Evolutionary conservation across 2,888 invertebrate species (phyloP), one percentile per base, ranked within the genome.

Genomic region (Drosophila anceps): DNA sequence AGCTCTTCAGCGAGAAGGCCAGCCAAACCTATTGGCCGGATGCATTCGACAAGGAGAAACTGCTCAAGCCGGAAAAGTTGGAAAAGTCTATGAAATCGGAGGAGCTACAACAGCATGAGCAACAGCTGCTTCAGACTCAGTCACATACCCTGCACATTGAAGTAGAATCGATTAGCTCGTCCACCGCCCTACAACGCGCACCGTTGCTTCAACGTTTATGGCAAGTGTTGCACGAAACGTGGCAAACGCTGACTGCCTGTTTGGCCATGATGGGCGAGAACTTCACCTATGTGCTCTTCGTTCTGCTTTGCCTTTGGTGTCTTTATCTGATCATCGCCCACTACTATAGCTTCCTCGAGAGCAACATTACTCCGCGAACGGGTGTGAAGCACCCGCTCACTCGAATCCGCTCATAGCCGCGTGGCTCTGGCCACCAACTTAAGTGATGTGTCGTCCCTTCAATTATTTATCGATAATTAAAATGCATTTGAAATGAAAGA

Each of bases 81-180:
- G 65, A 27, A 15, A 53, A 37, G 10, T 0, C 2, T 2, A 50
- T 31, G 35, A 31, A 29, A 55, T 2, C 4, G 5, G 31, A 31
- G 13, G 12, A 12, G 8, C 18, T 13, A 13, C 41, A 60, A 4
- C n/a, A 9, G 10, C 41, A 1, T 41, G 27, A 8, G 15, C 18
- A 55, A 18, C 50, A 55, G 12, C 31, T 24, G 20, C 15, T 8
- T 9, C 24, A 8, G 8, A 7, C 15, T 8, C 27, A 10, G 20
- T 46, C 79, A 39, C 91, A 83, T 50, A 86, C 89, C 5, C 80
- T 91, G 44, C 84, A 83, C 53, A 91, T 91, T 35, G 90, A 91
- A 18, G 82, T 86, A 6, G 82, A 83, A 20, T 75, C 91, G 29
- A 70, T 74, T 5, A 81, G 81, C 4, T 84, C 91, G 10, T 20